Percentiles rank a stretch among this genome's conserved stretches.
Conservation (phyloP, 2,797 vertebrate genomes). For the Sus cebifrons region DNA sequence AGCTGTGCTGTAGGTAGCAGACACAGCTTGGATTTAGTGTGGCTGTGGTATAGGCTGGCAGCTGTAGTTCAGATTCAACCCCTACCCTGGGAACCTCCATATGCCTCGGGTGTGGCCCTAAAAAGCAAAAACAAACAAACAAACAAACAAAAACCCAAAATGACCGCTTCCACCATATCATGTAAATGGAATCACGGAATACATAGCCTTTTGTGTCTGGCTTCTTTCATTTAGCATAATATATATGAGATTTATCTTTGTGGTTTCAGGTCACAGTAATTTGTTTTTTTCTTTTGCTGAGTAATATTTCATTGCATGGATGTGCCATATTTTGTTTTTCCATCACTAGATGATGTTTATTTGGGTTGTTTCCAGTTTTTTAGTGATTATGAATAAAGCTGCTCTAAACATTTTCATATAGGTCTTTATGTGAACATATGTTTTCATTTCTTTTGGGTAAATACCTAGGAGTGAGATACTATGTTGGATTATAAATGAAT, state of each 20-base stretch:
- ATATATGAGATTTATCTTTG: background rate
- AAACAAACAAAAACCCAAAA: too few species aligned
- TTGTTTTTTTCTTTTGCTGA: slow-evolving; percentile 41
- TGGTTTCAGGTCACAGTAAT: slow-evolving; percentile 10
- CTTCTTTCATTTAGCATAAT: background rate
- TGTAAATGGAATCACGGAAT: background rate
- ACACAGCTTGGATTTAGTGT: too few species aligned
- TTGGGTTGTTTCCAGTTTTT: slow-evolving; percentile 5
- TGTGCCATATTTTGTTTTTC: background rate
- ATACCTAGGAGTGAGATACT: background rate
- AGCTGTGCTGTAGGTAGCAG: too few species aligned
- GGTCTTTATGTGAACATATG: background rate
- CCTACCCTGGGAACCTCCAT: too few species aligned
- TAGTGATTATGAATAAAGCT: background rate
- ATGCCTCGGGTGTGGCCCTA: too few species aligned
- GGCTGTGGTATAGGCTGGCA: too few species aligned
- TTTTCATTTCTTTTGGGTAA: slow-evolving; percentile 1
- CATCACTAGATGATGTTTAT: background rate
- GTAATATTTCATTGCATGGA: background rate
- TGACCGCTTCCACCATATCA: background rate
- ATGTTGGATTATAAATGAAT: slow-evolving; percentile 9
- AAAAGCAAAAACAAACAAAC: too few species aligned
- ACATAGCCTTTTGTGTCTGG: background rate
- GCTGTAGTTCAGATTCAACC: too few species aligned
- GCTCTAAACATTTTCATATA: background rate